Base-by-base conservation (phyloP, 2,113 vertebrate species). In the Chloropsis hardwickii region DNA sequence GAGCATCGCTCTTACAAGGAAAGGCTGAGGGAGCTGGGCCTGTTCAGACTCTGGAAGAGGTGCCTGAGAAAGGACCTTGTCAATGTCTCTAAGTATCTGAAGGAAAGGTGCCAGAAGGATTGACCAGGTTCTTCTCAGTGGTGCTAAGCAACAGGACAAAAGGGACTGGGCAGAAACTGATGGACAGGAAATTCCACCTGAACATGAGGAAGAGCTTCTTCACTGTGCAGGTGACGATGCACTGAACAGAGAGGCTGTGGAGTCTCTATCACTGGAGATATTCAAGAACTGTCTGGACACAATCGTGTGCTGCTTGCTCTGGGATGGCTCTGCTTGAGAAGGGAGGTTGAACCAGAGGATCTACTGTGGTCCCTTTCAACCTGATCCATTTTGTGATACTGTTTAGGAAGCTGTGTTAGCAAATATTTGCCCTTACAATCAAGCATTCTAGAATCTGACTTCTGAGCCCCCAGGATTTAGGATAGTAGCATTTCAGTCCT, bases 261-360 rank as follows among this genome's bases (percentile, higher is more conserved):
- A 42, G 14, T 61, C n/a, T 47, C n/a, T 5, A 1, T 76, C 18
- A 15, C 35, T 62, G 40, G 14, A 47, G 40, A 47, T 61, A 5
- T 1, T 61, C 47, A 15, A 31, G 45, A 61, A 10, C 40, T 4
- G 0, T 31, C 53, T 27, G 19, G 21, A 28, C 4, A 1, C 39
- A 76, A 1, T 69, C 18, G 35, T 42, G 25, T 69, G 17, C 54
- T 6, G 0, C 54, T 21, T 61, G 25, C 39, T 53, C 39, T 53
- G 61, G 61, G 69, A 14, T 66, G 39, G 6, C 16, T 9, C 13
- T 76, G 54, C 22, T 48, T 54, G 71, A 54, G 40, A 40, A 33
- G 35, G 8, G 10, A 48, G 14, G 10, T 48, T 77, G 40, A 40
- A 56, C 12, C 54, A 48, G 31, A 22, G 10, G 22, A 33, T 11